Base-by-base conservation (phyloP, 2,888 invertebrate genomes). In the Embidobia sp. region DNA sequence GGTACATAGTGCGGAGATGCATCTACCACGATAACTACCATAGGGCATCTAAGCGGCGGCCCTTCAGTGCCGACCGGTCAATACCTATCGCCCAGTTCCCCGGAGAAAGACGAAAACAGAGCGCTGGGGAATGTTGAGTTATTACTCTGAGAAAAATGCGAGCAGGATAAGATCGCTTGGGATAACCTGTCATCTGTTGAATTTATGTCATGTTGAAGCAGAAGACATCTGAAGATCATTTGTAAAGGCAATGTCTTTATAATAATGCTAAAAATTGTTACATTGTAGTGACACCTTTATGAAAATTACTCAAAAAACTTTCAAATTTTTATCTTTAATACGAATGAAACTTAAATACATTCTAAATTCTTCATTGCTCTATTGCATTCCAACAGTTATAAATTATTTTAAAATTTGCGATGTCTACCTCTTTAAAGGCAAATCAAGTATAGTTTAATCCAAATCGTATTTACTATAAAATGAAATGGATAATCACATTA, bases 11-110 rank as follows among this genome's bases (percentile, higher is more conserved):
- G 76, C 73, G 61, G 26, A 80, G 83, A 85, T 83, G 75, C 80
- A 82, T 84, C 82, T 82, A 76, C 70, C 64, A 46, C 66, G 74
- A 82, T 83, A 80, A 82, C 81, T 80, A 74, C 79, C 79, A 78
- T 75, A 74, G 78, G 77, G 73, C 73, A 80, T 81, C 79, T 80
- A 77, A 81, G 51, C 80, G 77, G 73, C 78, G 67, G 74, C 73
- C 70, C 76, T 79, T 73, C 69, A 59, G 72, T 70, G 48, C 72
- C 63, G 78, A 76, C 77, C 75, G 80, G 78, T 81, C 81, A 80
- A 83, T 82, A 80, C 80, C 79, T 79, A 79, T 80, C 77, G 77
- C 70, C 40, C 37, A 64, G 55, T 57, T 42, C 33, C 11, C 7
- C 16, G 35, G 44, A 49, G 35, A 46, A 40, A 57, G 46, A 55